A percentile compares a stretch with the other conserved stretches of the same genome.
phyloP scores from a whole-genome alignment of 1,140 invertebrate species.

The Littorina saxatilis region DNA sequence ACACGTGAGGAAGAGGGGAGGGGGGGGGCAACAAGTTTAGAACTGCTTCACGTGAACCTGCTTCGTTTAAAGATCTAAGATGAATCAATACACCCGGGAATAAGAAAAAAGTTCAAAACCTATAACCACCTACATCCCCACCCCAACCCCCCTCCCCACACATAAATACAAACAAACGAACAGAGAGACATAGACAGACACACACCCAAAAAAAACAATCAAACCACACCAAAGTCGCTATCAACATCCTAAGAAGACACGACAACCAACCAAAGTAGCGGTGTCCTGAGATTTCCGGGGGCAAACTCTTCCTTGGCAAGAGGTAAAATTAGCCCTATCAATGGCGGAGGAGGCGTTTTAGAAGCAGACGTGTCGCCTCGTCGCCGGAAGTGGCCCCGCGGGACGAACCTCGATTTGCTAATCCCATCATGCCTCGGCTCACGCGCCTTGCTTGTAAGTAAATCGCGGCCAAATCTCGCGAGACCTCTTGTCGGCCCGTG shows the following conservation, averaged over 20 bases:
- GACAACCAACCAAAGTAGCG: too few relatives aligned
- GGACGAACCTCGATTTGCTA: conserved; percentile 33
- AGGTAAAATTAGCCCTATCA: conserved; percentile 32
- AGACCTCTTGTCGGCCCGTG: conserved; percentile 25
- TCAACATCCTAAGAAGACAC: too few relatives aligned
- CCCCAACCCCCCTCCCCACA: too few relatives aligned
- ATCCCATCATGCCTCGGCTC: conserved; percentile 39
- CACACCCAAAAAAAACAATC: too few relatives aligned
- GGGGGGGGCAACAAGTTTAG: not conserved
- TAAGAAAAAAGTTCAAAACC: too few relatives aligned
- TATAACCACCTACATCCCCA: too few relatives aligned
- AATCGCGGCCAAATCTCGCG: conserved; percentile 33
- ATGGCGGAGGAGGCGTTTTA: conserved; percentile 22
- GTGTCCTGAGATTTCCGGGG: too few relatives aligned
- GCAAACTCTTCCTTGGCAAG: not conserved
- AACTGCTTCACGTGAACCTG: too few relatives aligned
- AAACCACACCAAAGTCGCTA: too few relatives aligned
- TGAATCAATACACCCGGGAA: too few relatives aligned
- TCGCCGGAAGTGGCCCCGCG: conserved; percentile 28
- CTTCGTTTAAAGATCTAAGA: too few relatives aligned
- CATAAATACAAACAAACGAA: not conserved
- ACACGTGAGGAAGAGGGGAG: not conserved
- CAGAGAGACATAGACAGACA: too few relatives aligned
- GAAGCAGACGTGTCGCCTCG: conserved; percentile 29
- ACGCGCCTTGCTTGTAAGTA: conserved; percentile 34